Conservation (phyloP, 2,797 vertebrate genomes). For the Sebastes melanostomus region DNA sequence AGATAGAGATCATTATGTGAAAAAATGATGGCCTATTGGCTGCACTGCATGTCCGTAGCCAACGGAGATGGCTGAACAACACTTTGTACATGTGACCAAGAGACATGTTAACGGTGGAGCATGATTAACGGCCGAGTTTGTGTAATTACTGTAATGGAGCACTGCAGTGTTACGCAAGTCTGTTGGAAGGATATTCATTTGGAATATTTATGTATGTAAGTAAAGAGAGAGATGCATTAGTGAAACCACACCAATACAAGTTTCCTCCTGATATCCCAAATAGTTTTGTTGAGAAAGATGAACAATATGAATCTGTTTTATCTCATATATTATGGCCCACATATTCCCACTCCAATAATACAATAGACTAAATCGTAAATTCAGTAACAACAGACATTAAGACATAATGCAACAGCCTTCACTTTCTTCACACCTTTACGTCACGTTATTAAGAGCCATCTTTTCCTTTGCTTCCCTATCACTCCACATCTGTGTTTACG, state of each 20-base stretch:
- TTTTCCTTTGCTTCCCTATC: background rate
- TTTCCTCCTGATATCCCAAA: background rate
- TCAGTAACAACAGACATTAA: background rate
- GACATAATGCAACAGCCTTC: background rate
- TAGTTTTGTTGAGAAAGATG: background rate
- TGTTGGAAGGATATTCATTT: constrained; percentile 22
- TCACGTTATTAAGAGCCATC: background rate
- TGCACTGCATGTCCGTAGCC: background rate
- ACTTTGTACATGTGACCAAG: constrained; percentile 29
- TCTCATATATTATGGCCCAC: background rate
- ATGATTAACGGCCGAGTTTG: constrained; percentile 44
- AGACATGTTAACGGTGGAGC: constrained; percentile 33
- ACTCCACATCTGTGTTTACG: constrained; percentile 15
- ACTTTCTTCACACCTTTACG: background rate
- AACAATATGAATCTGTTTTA: background rate
- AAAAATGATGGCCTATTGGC: constrained; percentile 19
- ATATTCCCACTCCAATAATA: background rate
- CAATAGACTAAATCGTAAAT: background rate
- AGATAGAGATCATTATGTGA: constrained; percentile 41
- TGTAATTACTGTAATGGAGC: constrained; percentile 60
- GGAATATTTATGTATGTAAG: constrained; percentile 12
- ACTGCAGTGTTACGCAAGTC: constrained; percentile 34
- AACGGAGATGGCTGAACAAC: constrained; percentile 17
- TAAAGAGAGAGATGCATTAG: background rate
- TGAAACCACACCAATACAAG: background rate